Percentiles rank a stretch among this genome's conserved stretches.
phyloP scores from a whole-genome alignment of 2,888 invertebrate species.

The Trichogramma evanescens region DNA sequence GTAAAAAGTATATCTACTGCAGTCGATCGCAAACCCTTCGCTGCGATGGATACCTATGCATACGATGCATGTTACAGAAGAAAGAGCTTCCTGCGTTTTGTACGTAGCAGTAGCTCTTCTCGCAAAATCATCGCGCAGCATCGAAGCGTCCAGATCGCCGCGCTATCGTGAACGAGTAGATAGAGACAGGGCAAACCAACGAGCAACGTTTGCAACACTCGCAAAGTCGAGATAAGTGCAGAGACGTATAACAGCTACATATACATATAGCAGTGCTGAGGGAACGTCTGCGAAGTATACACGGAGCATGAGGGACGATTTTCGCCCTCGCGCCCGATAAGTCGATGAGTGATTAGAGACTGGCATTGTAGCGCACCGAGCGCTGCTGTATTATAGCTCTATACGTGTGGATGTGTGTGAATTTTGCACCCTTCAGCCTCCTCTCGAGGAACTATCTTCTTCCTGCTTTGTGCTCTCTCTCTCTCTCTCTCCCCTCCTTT shows the following conservation, averaged over 20 bases:
- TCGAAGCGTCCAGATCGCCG: too few species aligned
- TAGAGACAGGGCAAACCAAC: not conserved
- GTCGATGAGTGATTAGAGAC: conserved; percentile 47
- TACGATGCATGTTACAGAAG: conserved; percentile 2
- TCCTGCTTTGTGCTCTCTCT: conserved; percentile 9
- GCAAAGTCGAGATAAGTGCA: not conserved
- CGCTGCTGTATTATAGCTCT: not conserved
- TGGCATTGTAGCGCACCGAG: conserved; percentile 43
- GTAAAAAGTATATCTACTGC: not conserved
- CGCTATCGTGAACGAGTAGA: too few species aligned
- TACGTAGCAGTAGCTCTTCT: not conserved
- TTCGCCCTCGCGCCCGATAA: conserved; percentile 29
- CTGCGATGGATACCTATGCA: conserved; percentile 1
- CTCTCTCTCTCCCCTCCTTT: conserved; percentile 23
- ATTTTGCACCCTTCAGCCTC: too few species aligned
- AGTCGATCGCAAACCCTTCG: not conserved
- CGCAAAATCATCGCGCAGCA: too few species aligned
- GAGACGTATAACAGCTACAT: not conserved
- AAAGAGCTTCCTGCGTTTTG: conserved; percentile 32
- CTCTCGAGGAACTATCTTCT: too few species aligned
- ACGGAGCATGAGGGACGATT: conserved; percentile 29
- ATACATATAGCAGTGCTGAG: conserved; percentile 6
- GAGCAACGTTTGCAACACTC: not conserved
- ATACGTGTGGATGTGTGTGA: too few species aligned
- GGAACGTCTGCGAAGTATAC: conserved; percentile 21